Percentiles rank a stretch among this genome's conserved stretches.
Evolutionary conservation across 2,797 vertebrate genomes (phyloP).

Genomic region (Pseudochromis fuscus): DNA sequence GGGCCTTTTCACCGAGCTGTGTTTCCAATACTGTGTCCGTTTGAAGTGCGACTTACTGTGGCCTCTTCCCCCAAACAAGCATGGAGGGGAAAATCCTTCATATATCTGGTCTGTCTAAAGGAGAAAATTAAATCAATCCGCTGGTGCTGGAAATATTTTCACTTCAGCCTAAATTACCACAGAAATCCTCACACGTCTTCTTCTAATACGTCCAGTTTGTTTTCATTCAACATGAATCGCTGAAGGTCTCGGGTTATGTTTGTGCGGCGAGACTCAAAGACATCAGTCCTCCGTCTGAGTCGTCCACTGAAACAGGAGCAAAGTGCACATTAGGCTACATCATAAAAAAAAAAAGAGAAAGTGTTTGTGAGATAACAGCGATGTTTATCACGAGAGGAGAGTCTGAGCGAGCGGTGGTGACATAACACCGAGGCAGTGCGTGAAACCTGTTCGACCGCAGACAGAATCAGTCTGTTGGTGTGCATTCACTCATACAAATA

Average conservation of each 20-base stretch:
- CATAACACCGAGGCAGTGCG: conserved; percentile 50
- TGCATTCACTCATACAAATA: conserved; percentile 65
- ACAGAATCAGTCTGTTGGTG: conserved; percentile 64
- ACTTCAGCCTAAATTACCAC: conserved; percentile 32
- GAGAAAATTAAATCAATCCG: conserved; percentile 37
- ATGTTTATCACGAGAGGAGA: conserved; percentile 40
- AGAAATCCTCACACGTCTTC: conserved; percentile 43
- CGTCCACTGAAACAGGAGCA: conserved; percentile 14
- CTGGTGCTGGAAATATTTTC: conserved; percentile 53
- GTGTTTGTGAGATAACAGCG: no score
- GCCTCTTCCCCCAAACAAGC: conserved; percentile 22
- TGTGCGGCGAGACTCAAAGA: conserved; percentile 30
- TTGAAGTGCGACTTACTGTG: conserved; percentile 45
- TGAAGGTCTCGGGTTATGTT: conserved; percentile 31
- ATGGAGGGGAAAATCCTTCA: conserved; percentile 7
- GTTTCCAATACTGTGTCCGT: conserved; percentile 58
- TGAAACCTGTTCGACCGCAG: conserved; percentile 56
- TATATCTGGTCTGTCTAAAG: conserved; percentile 15
- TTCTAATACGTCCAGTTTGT: conserved; percentile 59
- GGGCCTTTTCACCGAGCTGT: conserved; percentile 34
- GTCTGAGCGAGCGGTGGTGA: conserved; percentile 52
- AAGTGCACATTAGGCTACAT: conserved; percentile 12
- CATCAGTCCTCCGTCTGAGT: conserved; percentile 34
- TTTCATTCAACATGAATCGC: conserved; percentile 29
- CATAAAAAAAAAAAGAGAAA: no score